Evolutionary conservation across 1,140 invertebrate genomes (phyloP).

Genomic region (Streblospio benedicti): DNA sequence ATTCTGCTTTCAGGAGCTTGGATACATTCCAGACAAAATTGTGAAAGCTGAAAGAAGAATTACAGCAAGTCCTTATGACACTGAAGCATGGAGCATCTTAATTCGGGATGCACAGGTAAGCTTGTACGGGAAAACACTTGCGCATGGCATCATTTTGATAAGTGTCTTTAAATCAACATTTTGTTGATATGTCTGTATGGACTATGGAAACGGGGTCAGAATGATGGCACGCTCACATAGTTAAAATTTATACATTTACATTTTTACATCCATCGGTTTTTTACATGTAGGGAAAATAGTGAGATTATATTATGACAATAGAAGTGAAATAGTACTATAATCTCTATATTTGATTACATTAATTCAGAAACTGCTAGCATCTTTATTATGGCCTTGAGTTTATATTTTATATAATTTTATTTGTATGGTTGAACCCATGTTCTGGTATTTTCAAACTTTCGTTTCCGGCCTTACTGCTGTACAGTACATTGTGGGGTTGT

Average conservation of each 20-base stretch:
- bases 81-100: conserved; percentile 92
- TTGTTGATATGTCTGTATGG: too few species aligned
- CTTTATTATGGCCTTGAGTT: neutral
- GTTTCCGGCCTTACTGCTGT: too few species aligned
- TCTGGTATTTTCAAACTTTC: neutral
- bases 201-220: too few species aligned
- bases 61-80: conserved; percentile 78
- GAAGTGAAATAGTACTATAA: too few species aligned
- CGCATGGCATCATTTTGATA: too few species aligned
- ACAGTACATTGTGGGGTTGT: neutral
- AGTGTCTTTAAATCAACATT: too few species aligned
- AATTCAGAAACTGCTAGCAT: neutral
- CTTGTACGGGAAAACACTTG: neutral
- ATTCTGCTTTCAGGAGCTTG: conserved; percentile 34
- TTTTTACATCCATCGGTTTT: too few species aligned
- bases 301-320: too few species aligned
- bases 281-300: too few species aligned
- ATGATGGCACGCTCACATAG: too few species aligned
- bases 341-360: too few species aligned
- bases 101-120: conserved; percentile 70
- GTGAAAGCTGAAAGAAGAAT: conserved; percentile 53
- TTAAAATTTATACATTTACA: too few species aligned
- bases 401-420: neutral
- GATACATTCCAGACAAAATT: conserved; percentile 45
- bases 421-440: neutral